phyloP scores from a whole-genome alignment of 2,113 vertebrate genomes.

The Crypturellus undulatus region DNA sequence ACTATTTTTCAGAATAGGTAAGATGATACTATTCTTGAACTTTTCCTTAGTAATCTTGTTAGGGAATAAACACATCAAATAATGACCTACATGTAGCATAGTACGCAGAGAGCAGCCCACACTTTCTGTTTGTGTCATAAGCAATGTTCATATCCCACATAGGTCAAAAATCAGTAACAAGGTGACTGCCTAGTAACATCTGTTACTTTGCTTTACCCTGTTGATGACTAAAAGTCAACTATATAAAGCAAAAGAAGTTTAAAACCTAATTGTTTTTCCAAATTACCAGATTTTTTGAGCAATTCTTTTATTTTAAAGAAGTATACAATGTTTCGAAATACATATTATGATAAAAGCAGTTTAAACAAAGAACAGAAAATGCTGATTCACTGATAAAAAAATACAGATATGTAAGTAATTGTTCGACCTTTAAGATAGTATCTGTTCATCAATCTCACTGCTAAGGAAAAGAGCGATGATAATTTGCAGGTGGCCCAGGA shows the following conservation, averaged over 20 bases:
- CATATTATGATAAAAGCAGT: not conserved
- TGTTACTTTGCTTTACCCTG: not conserved
- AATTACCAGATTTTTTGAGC: not conserved
- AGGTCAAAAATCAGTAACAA: not conserved
- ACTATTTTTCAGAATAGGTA: not conserved
- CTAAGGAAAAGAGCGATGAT: not conserved
- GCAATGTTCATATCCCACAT: fast-evolving
- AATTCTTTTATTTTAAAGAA: not conserved
- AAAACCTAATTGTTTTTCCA: not conserved
- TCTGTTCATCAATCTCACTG: not conserved
- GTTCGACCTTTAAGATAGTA: not conserved
- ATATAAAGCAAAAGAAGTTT: not conserved
- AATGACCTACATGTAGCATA: not conserved
- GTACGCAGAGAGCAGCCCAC: not conserved
- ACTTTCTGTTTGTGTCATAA: not conserved
- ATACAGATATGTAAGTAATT: not conserved
- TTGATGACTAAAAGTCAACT: not conserved
- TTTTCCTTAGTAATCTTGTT: not conserved
- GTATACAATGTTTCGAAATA: not conserved
- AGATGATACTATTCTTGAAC: not conserved
- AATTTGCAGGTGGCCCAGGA: not conserved
- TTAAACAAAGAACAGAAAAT: not conserved
- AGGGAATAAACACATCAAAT: not conserved
- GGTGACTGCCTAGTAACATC: not conserved
- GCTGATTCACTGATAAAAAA: not conserved